phyloP scores from a whole-genome alignment of 1,140 invertebrate genomes.

The Drosophila lacertosa region DNA sequence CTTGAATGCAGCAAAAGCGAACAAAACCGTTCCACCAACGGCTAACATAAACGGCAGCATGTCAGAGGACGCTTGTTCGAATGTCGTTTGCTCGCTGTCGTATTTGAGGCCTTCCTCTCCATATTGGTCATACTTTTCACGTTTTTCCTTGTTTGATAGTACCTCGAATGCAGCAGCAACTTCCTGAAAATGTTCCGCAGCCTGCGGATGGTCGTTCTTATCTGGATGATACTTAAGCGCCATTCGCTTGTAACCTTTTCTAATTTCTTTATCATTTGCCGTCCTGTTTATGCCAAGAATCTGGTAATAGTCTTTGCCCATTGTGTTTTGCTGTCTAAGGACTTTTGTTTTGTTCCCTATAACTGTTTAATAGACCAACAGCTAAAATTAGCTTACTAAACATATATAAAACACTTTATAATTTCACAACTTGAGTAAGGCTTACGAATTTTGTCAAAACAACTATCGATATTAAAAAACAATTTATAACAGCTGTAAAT shows the following conservation, averaged over 20 bases:
- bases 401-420: background rate
- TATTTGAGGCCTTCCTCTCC: conserved; percentile 56
- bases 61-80: conserved; percentile 45
- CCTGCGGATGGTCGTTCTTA: conserved; percentile 65
- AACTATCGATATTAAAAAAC: conserved; percentile 6
- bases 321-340: conserved; percentile 3
- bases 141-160: conserved; percentile 63
- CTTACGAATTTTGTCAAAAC: background rate
- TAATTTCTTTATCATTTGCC: conserved; percentile 50
- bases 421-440: conserved; percentile 13
- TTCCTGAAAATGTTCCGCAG: conserved; percentile 55
- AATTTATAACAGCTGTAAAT: background rate
- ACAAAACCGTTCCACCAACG: conserved; percentile 62
- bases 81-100: conserved; percentile 21
- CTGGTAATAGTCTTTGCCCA: conserved; percentile 60
- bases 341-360: background rate
- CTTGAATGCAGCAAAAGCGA: conserved; percentile 64
- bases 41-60: conserved; percentile 67
- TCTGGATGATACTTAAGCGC: conserved; percentile 64
- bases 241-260: conserved; percentile 60
- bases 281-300: conserved; percentile 52
- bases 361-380: no score
- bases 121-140: conserved; percentile 49
- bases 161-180: conserved; percentile 61
- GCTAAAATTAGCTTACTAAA: no score